Evolutionary conservation across 2,888 invertebrate species (phyloP).

Genomic region (Rotaria magnacalcarata): DNA sequence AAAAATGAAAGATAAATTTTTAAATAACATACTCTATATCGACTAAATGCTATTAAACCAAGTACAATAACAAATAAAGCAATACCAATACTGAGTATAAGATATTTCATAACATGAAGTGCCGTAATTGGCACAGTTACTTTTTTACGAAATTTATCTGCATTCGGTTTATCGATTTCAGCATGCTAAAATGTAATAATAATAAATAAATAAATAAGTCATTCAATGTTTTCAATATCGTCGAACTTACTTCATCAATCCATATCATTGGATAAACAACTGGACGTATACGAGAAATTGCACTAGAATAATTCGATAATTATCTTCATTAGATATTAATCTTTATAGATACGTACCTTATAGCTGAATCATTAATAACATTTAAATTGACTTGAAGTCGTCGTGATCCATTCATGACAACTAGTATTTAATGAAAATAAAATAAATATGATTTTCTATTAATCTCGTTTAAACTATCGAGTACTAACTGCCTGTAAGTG

Average conservation of each 20-base stretch:
- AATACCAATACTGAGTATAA: slow-evolving; percentile 38
- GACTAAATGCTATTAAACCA: background rate
- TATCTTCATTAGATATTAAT: background rate
- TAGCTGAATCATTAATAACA: slow-evolving; percentile 32
- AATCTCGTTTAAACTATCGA: background rate
- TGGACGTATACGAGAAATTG: slow-evolving; percentile 37
- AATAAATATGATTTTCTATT: background rate
- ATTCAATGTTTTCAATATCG: background rate
- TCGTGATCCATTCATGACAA: slow-evolving; percentile 43
- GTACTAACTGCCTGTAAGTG: slow-evolving; percentile 34
- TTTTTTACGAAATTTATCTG: slow-evolving; percentile 37
- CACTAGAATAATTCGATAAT: background rate
- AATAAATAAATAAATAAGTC: background rate
- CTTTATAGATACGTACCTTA: background rate
- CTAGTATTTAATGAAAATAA: background rate
- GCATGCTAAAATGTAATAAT: slow-evolving; percentile 16
- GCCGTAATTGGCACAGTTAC: slow-evolving; percentile 31
- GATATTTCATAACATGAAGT: slow-evolving; percentile 35
- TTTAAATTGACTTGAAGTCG: slow-evolving; percentile 43
- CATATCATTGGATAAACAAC: slow-evolving; percentile 46
- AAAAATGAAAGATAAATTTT: background rate
- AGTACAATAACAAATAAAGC: background rate
- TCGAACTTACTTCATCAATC: slow-evolving; percentile 42
- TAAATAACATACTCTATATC: background rate
- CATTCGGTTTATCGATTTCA: slow-evolving; percentile 43